Evolutionary conservation across 1,140 invertebrate genomes (phyloP).

Genomic region (Megalopta genalis): DNA sequence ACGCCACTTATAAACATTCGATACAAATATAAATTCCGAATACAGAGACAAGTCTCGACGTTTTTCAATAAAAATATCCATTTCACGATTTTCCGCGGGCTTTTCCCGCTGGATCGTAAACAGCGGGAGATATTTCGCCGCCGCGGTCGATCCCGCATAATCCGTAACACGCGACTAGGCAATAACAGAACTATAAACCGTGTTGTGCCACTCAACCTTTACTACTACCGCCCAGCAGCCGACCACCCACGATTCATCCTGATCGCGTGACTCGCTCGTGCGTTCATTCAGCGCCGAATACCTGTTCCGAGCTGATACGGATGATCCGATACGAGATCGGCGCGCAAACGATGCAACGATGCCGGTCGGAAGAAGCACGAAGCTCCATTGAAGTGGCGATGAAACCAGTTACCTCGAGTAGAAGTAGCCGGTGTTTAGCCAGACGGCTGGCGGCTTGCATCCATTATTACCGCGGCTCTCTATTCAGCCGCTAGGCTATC

Average conservation of each 20-base stretch:
- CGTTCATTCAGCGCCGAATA: neutral
- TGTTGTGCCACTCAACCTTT: neutral
- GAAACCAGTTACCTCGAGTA: constrained; percentile 13
- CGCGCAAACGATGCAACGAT: neutral
- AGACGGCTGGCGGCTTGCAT: constrained; percentile 30
- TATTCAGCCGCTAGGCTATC: constrained; percentile 2
- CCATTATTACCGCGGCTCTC: constrained; percentile 25
- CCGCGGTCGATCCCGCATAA: neutral
- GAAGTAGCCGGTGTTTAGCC: constrained; percentile 25
- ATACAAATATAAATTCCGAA: no score
- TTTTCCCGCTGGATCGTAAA: no score
- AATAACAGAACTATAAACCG: neutral
- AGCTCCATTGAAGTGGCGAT: no score
- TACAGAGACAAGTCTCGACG: no score
- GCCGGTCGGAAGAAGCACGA: neutral
- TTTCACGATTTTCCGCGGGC: no score
- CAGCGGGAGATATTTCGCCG: no score
- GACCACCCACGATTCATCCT: no score
- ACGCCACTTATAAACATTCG: no score
- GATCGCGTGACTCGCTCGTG: neutral
- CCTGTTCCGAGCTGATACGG: neutral
- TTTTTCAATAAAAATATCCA: no score
- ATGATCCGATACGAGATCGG: neutral
- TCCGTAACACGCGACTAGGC: neutral
- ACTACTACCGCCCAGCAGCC: neutral